Percentiles rank a stretch among this genome's conserved stretches.
Evolutionary conservation across 2,797 vertebrate genomes (phyloP).

Genomic region (Mycteria americana): DNA sequence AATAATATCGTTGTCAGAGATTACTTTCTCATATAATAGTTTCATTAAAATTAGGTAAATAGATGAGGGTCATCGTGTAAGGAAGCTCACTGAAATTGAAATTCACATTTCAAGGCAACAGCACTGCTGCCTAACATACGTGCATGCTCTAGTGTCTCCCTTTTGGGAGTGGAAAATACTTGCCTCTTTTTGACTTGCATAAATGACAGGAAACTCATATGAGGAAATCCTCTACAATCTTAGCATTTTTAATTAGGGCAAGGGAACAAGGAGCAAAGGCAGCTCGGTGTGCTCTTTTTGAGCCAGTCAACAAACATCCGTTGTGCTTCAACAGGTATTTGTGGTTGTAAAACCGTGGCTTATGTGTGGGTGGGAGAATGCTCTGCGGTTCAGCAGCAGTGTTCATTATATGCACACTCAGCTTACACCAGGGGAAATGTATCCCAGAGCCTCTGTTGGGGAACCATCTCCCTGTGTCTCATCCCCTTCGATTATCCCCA

Average conservation of each 20-base stretch:
- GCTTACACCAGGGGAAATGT: neutral
- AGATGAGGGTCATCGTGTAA: neutral
- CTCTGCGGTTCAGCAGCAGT: neutral
- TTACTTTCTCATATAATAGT: neutral
- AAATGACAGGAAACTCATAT: conserved; percentile 20
- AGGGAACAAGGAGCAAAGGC: neutral
- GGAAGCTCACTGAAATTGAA: neutral
- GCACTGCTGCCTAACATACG: neutral
- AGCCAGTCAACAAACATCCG: neutral
- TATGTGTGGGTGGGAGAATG: neutral
- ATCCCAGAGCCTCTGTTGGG: neutral
- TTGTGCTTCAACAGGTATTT: neutral
- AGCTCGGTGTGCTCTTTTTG: neutral
- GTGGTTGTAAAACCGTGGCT: neutral
- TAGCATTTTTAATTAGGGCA: neutral
- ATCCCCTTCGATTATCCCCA: neutral
- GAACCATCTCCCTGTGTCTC: neutral
- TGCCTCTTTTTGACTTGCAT: neutral
- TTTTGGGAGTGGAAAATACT: neutral
- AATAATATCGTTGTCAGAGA: neutral
- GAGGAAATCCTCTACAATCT: conserved; percentile 10
- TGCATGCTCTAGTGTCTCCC: neutral
- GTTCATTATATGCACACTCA: neutral
- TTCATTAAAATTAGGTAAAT: neutral
- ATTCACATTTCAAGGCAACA: neutral